Evolutionary conservation across 2,888 invertebrate genomes (phyloP).

Genomic region (Gasteruption jaculator): DNA sequence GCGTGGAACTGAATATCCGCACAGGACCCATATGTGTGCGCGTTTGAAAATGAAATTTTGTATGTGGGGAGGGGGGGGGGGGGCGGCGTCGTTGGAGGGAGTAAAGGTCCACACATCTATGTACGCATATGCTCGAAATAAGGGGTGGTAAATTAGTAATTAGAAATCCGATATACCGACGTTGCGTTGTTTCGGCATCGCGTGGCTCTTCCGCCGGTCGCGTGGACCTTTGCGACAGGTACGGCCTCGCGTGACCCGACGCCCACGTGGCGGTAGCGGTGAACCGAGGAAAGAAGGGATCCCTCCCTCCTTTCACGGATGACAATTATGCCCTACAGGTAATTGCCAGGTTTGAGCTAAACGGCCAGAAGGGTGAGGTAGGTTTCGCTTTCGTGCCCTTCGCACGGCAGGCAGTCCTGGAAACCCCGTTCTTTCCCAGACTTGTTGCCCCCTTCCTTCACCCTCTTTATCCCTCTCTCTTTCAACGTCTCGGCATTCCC

Average conservation of each 20-base stretch:
- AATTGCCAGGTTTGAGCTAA: constrained; percentile 48
- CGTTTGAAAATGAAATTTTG: background rate
- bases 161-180: constrained; percentile 49
- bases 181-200: constrained; percentile 48
- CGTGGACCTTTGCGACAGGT: constrained; percentile 51
- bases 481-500: too few species aligned
- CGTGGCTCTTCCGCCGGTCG: constrained; percentile 45
- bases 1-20: too few species aligned
- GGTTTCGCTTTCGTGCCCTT: too few species aligned
- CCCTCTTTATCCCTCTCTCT: too few species aligned
- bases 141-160: constrained; percentile 47
- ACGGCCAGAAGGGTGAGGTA: too few species aligned
- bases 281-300: constrained; percentile 19
- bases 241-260: constrained; percentile 50
- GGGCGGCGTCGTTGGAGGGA: constrained; percentile 2
- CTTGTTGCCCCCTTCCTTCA: too few species aligned
- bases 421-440: too few species aligned
- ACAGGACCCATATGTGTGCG: too few species aligned
- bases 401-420: too few species aligned
- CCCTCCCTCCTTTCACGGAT: constrained; percentile 39
- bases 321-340: constrained; percentile 50
- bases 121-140: too few species aligned
- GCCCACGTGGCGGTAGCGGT: constrained; percentile 28
- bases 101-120: too few species aligned
- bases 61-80: background rate